Percentiles rank a stretch among this genome's conserved stretches.
Evolutionary conservation across 2,797 vertebrate genomes (phyloP).

Genomic region (Cossypha niveicapilla): DNA sequence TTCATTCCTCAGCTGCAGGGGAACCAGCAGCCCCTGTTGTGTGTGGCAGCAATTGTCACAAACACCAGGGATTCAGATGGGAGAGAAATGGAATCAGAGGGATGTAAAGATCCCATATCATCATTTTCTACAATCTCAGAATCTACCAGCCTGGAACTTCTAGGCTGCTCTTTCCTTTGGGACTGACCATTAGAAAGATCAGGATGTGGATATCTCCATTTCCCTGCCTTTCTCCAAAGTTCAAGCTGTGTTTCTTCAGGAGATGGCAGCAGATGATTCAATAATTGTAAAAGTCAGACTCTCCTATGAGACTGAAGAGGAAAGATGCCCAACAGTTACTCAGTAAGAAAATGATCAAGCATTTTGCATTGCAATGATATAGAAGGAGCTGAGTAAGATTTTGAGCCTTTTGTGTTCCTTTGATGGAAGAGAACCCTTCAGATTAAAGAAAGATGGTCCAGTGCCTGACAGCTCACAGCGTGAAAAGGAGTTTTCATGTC

Average conservation of each 20-base stretch:
- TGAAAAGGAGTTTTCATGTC: not conserved
- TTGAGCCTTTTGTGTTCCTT: not conserved
- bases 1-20: not conserved
- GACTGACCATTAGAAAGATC: not conserved
- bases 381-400: not conserved
- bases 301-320: not conserved
- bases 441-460: not conserved
- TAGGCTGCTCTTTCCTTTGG: rapidly evolving
- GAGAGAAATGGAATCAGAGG: not conserved
- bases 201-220: not conserved
- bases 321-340: not conserved
- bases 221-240: not conserved
- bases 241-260: conserved; percentile 31
- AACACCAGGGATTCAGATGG: not conserved
- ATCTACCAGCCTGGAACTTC: not conserved
- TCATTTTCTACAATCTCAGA: not conserved
- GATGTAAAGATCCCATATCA: not conserved
- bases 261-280: conserved; percentile 20
- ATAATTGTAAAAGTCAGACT: not conserved
- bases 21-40: not conserved
- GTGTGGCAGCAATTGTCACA: not conserved
- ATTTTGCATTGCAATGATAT: not conserved
- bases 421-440: not conserved
- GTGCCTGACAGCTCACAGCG: not conserved
- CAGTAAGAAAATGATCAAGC: not conserved